Conservation (phyloP, 92 coral and sea anemone species). For the Diadumene lineata region DNA sequence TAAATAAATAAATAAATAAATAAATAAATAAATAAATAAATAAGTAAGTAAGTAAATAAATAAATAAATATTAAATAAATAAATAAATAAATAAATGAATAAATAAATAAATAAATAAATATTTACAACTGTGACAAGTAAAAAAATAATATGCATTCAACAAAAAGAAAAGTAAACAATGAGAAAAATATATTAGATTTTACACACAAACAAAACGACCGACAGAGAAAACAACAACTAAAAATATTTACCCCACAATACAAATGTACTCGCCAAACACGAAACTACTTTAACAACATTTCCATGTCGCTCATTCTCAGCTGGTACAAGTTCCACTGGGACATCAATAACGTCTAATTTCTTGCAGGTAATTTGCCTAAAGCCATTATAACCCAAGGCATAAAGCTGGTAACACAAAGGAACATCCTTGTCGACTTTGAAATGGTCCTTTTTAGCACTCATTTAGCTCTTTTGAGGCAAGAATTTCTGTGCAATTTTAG, state of each 20-base stretch:
- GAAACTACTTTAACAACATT: conserved; percentile 26
- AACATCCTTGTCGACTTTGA: not conserved
- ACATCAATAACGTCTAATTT: not conserved
- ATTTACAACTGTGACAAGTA: no score
- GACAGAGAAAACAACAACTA: no score
- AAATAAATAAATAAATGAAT: no score
- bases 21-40: no score
- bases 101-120: no score
- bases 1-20: no score
- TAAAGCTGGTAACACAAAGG: not conserved
- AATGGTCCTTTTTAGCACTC: not conserved
- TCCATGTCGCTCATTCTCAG: not conserved
- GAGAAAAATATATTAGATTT: no score
- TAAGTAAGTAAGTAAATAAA: no score
- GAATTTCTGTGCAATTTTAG: not conserved
- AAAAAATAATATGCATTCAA: no score
- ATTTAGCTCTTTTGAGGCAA: not conserved
- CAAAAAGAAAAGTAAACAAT: no score
- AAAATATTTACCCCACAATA: conserved; percentile 35
- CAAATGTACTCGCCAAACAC: conserved; percentile 47
- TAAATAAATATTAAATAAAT: no score
- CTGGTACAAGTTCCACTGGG: conserved; percentile 8
- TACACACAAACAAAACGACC: no score
- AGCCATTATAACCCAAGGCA: conserved; percentile 66
- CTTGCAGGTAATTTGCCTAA: conserved; percentile 27